These are phyloP conservation scores for Leucoma salicis DNA, from an alignment of 2,888 invertebrate genomes.

Conservation along the genomic window DNA sequence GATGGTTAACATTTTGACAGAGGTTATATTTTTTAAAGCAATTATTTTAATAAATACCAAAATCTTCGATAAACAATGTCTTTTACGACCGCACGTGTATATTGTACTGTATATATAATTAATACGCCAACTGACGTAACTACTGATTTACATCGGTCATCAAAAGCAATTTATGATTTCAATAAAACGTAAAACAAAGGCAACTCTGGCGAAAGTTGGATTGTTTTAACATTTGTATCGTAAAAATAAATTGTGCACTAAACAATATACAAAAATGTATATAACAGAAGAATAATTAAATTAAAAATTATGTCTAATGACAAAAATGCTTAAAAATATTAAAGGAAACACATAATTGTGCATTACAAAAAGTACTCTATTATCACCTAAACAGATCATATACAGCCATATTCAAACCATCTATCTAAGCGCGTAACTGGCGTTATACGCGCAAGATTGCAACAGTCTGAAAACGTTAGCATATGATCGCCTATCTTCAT, in stretches of 20 bases:
- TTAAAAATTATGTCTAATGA: slow-evolving; percentile 52
- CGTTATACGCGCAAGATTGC: slow-evolving; percentile 51
- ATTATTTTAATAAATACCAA: slow-evolving; percentile 68
- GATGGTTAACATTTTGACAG: slow-evolving; percentile 78
- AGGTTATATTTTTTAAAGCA: slow-evolving; percentile 77
- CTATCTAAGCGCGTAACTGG: slow-evolving; percentile 56
- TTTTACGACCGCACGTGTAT: slow-evolving; percentile 76
- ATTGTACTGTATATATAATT: slow-evolving; percentile 53
- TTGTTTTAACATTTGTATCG: slow-evolving; percentile 13
- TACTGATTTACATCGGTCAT: neutral
- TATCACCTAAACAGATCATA: slow-evolving; percentile 67
- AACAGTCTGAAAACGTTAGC: slow-evolving; percentile 39
- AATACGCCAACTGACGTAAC: slow-evolving; percentile 30
- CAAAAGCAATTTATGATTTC: slow-evolving; percentile 22
- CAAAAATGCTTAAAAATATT: slow-evolving; percentile 58
- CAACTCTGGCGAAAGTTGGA: slow-evolving; percentile 67
- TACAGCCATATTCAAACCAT: slow-evolving; percentile 36
- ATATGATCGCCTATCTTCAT: slow-evolving; percentile 53
- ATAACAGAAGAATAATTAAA: slow-evolving; percentile 35
- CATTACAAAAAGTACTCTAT: slow-evolving; percentile 72
- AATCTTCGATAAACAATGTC: slow-evolving; percentile 74
- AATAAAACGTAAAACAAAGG: slow-evolving; percentile 25
- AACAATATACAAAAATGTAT: slow-evolving; percentile 69
- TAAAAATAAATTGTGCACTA: slow-evolving; percentile 8
- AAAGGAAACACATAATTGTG: slow-evolving; percentile 71